These are phyloP conservation scores for Psilopogon haemacephalus DNA, from an alignment of 2,113 vertebrate species.

Conservation along the genomic window DNA sequence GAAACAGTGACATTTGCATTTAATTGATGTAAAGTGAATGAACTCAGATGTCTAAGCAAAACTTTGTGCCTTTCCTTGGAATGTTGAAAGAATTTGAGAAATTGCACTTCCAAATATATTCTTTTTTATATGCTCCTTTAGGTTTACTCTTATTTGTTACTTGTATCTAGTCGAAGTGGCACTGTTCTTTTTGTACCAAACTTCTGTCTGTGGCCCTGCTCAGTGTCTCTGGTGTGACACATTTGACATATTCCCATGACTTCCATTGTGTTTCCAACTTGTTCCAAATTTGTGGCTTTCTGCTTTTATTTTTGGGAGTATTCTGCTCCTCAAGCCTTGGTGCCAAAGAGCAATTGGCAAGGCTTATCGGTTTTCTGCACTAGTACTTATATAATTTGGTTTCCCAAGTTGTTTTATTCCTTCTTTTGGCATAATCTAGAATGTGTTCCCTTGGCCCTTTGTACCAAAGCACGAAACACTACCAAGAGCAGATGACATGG, in stretches of 20 bases:
- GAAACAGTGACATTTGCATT: neutral
- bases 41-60: neutral
- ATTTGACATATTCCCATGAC: neutral
- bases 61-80: neutral
- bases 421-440: slow-evolving; percentile 11
- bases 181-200: neutral
- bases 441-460: neutral
- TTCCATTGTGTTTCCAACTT: neutral
- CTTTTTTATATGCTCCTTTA: neutral
- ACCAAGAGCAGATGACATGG: neutral
- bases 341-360: slow-evolving; percentile 27
- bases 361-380: neutral
- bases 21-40: neutral
- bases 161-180: neutral
- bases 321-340: neutral
- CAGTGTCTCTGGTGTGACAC: neutral
- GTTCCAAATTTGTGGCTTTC: neutral
- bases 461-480: neutral
- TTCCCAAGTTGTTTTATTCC: slow-evolving; percentile 12
- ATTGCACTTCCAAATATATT: neutral
- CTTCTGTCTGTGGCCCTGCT: neutral
- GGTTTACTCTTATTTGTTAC: neutral
- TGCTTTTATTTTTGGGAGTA: neutral
- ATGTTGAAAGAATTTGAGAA: neutral
- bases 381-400: neutral